These are phyloP conservation scores for Tragelaphus buxtoni DNA, from an alignment of 2,113 vertebrate species.

Conservation along the genomic window DNA sequence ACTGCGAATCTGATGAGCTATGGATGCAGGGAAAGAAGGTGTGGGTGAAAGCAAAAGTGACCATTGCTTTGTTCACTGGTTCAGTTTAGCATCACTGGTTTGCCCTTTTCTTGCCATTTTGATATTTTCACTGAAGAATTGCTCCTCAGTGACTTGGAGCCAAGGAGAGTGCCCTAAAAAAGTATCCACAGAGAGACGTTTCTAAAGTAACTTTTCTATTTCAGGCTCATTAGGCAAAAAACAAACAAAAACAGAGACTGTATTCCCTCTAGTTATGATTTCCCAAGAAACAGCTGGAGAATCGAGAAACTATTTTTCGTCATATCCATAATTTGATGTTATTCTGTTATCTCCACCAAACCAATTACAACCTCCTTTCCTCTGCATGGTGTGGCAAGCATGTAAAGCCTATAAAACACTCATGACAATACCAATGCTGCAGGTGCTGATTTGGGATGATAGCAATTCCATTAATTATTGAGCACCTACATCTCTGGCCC, in stretches of 20 bases:
- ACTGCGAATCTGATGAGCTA: not conserved
- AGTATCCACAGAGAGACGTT: not conserved
- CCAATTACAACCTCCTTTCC: not conserved
- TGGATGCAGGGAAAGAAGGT: not conserved
- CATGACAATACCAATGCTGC: not conserved
- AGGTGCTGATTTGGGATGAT: not conserved
- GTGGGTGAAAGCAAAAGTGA: not conserved
- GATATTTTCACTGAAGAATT: not conserved
- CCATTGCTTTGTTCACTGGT: not conserved
- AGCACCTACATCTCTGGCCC: not conserved
- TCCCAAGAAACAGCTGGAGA: not conserved
- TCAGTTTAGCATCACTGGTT: not conserved
- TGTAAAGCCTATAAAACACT: not conserved
- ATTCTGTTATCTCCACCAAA: not conserved
- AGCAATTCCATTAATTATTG: not conserved
- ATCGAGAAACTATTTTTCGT: slow-evolving; percentile 7
- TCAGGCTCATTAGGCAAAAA: not conserved
- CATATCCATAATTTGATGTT: not conserved
- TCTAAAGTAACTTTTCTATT: slow-evolving; percentile 45
- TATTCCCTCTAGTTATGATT: not conserved
- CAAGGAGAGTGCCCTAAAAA: slow-evolving; percentile 10
- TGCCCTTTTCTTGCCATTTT: not conserved
- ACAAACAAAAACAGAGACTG: not conserved
- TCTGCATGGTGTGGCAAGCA: not conserved
- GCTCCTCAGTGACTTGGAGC: not conserved